A percentile compares a stretch with the other conserved stretches of the same genome.
These are phyloP conservation scores for Upupa epops DNA, from an alignment of 2,113 vertebrate species.

Conservation along the genomic window DNA sequence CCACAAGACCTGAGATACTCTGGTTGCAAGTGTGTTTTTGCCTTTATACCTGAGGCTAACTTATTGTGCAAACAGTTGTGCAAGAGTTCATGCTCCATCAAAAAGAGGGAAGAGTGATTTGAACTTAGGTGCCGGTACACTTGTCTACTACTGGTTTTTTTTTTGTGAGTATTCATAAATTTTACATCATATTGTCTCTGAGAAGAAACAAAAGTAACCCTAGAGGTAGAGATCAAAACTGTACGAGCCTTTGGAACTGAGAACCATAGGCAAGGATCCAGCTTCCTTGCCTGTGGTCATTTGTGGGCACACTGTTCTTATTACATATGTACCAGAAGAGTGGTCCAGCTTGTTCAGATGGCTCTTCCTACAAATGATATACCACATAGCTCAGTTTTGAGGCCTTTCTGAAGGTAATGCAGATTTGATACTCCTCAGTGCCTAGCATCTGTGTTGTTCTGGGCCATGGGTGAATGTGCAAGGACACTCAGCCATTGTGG, in stretches of 20 bases:
- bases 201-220: background rate
- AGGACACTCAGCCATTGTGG: background rate
- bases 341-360: background rate
- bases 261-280: accelerated
- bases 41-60: background rate
- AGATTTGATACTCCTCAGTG: background rate
- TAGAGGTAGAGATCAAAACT: background rate
- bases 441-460: background rate
- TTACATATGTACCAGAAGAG: background rate
- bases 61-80: background rate
- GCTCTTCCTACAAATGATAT: background rate
- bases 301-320: background rate
- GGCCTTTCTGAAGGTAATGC: background rate
- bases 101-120: background rate
- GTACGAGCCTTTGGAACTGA: background rate
- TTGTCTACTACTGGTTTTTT: background rate
- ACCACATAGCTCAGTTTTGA: background rate
- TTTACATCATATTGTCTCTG: background rate
- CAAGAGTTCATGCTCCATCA: background rate
- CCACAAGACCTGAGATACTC: background rate
- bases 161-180: background rate
- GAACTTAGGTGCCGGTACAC: background rate
- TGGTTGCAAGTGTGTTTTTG: background rate
- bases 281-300: background rate
- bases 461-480: background rate